These are phyloP conservation scores for Acrocyrtus sp. DNA, from an alignment of 2,888 invertebrate genomes.

Conservation along the genomic window DNA sequence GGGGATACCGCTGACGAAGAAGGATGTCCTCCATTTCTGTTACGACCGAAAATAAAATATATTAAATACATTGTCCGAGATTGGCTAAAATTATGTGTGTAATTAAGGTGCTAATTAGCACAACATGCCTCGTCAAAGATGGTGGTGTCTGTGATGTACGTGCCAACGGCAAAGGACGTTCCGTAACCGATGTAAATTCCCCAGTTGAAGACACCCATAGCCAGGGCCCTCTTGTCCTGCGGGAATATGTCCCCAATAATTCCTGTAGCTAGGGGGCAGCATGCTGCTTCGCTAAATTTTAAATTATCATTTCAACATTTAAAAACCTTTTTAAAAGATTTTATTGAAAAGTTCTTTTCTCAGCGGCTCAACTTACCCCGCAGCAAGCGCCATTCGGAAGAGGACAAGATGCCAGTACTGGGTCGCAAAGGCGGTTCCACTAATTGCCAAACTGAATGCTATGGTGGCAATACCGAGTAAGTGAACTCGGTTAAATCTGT, in stretches of 20 bases:
- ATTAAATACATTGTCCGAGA: neutral
- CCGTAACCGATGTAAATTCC: slow-evolving; percentile 95
- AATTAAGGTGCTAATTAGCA: too few species aligned
- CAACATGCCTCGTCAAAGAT: slow-evolving; percentile 77
- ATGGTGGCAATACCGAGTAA: slow-evolving; percentile 81
- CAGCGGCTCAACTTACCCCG: slow-evolving; percentile 75
- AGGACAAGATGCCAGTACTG: slow-evolving; percentile 92
- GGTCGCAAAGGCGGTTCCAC: slow-evolving; percentile 84
- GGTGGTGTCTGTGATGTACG: slow-evolving; percentile 81
- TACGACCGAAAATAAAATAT: slow-evolving; percentile 36
- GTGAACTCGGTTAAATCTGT: slow-evolving; percentile 74
- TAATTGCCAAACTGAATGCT: slow-evolving; percentile 83
- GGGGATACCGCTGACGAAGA: slow-evolving; percentile 81
- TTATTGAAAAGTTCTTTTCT: neutral
- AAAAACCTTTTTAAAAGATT: slow-evolving; percentile 1
- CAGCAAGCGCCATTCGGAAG: slow-evolving; percentile 85
- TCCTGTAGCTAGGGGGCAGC: slow-evolving; percentile 87
- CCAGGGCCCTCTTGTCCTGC: slow-evolving; percentile 78
- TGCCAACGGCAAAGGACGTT: slow-evolving; percentile 89
- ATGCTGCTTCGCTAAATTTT: slow-evolving; percentile 86
- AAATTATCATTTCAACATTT: too few species aligned
- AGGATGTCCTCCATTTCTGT: slow-evolving; percentile 86
- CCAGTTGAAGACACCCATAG: slow-evolving; percentile 95
- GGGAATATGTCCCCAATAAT: slow-evolving; percentile 77
- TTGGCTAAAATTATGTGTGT: neutral